Conservation (phyloP, 30 jellyfish, hydroid and myxozoan species). For the Cassiopea andromeda region DNA sequence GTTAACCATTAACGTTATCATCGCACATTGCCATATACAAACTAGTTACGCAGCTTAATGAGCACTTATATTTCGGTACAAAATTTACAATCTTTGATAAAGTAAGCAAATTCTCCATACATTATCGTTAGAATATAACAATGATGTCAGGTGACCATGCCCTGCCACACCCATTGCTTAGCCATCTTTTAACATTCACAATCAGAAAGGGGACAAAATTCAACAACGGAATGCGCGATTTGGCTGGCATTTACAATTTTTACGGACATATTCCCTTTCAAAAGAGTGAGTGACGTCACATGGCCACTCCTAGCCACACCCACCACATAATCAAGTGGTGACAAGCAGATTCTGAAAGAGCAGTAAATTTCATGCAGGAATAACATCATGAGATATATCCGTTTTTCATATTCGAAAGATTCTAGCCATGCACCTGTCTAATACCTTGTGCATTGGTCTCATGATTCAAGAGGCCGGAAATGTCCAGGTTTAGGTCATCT, state of each 20-base stretch:
- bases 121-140: constrained; percentile 4
- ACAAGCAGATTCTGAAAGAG: constrained; percentile 62
- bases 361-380: constrained; percentile 54
- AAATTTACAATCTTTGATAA: constrained; percentile 9
- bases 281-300: constrained; percentile 54
- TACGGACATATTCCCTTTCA: constrained; percentile 16
- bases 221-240: background rate
- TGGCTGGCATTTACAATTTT: constrained; percentile 12
- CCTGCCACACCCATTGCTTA: constrained; percentile 6
- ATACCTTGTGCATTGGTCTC: no score
- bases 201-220: constrained; percentile 28
- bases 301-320: background rate
- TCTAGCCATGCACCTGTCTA: constrained; percentile 45
- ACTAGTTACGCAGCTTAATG: constrained; percentile 20
- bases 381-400: constrained; percentile 34
- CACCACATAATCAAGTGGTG: constrained; percentile 41
- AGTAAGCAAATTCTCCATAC: constrained; percentile 15
- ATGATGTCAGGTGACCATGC: constrained; percentile 40
- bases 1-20: constrained; percentile 29
- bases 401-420: constrained; percentile 53
- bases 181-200: constrained; percentile 12
- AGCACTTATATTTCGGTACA: constrained; percentile 33
- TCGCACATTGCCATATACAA: constrained; percentile 24
- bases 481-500: no score
- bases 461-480: no score